Evolutionary conservation across 2,797 vertebrate species (phyloP), one percentile per base, ranked within the genome.

Genomic region (Sebastes iracundus): DNA sequence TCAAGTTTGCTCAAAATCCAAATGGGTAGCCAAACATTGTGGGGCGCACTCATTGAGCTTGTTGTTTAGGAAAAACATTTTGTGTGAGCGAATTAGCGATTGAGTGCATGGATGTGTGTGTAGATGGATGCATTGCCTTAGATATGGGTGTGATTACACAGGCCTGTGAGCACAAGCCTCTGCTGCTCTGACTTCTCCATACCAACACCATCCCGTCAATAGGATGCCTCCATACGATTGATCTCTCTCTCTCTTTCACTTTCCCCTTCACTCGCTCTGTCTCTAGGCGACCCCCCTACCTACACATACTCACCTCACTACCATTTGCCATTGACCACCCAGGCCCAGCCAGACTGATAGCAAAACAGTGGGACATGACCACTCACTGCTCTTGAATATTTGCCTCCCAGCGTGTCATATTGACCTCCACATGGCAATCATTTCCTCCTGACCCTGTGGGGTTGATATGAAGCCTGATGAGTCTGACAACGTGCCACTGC

Each of bases 1-100:
- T 72, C 42, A 83, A 81, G 76, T 87, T 81, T 58, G 60, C 66
- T 7, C 13, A 52, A 65, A 87, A 79, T 67, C 77, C 67, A 55
- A 79, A 64, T 35, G 42, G 27, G 14, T n/a, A 64, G 22, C 9
- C 20, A 71, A 69, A 69, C 63, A 53, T 84, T 81, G 52, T 64
- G 23, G 64, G 33, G 30, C 53, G 27, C 7, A 14, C 7, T 72
- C 46, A 60, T 59, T 76, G 33, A 75, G 56, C 62, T 8, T 9
- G 35, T 32, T 75, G 49, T 33, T 80, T 73, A 60, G 23, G 25
- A 33, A 33, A 67, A 73, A 61, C 49, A 74, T 46, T 77, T 42
- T 68, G 56, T 80, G 32, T n/a, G 16, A 55, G 35, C 27, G 13
- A 73, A 55, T 72, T 22, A 30, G 23, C 35, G 42, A 59, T 46